A percentile compares a stretch with the other conserved stretches of the same genome.
phyloP scores from a whole-genome alignment of 2,113 vertebrate species.

The Oreotrochilus melanogaster region DNA sequence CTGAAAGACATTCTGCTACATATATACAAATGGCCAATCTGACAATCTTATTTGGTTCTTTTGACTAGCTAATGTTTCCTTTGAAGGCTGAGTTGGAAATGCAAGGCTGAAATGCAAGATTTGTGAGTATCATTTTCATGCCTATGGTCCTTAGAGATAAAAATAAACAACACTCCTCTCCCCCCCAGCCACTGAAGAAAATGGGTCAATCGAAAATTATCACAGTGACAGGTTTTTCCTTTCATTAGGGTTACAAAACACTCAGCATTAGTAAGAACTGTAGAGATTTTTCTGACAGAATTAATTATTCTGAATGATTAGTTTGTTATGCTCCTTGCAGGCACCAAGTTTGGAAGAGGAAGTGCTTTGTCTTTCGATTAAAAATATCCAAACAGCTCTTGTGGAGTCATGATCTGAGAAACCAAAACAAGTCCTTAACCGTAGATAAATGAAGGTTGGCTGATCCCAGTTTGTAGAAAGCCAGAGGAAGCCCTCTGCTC shows the following conservation, averaged over 20 bases:
- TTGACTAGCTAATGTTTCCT: slow-evolving; percentile 34
- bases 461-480: slow-evolving; percentile 39
- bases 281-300: slow-evolving; percentile 74
- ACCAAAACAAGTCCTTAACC: slow-evolving; percentile 71
- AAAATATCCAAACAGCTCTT: slow-evolving; percentile 73
- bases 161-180: slow-evolving; percentile 7
- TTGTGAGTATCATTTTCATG: slow-evolving; percentile 12
- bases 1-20: background rate
- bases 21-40: background rate
- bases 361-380: slow-evolving; percentile 74
- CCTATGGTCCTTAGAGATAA: slow-evolving; percentile 11
- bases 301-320: slow-evolving; percentile 74
- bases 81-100: slow-evolving; percentile 27
- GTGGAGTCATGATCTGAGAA: slow-evolving; percentile 71
- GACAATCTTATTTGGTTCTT: background rate
- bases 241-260: slow-evolving; percentile 67
- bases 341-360: slow-evolving; percentile 70
- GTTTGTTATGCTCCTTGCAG: slow-evolving; percentile 64
- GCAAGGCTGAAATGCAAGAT: slow-evolving; percentile 20
- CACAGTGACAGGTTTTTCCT: slow-evolving; percentile 59
- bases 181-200: slow-evolving; percentile 18
- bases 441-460: slow-evolving; percentile 68
- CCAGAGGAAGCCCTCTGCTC: slow-evolving; percentile 58
- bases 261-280: slow-evolving; percentile 39
- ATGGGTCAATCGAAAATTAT: slow-evolving; percentile 67